Percentiles rank a stretch among this genome's conserved stretches.
These are phyloP conservation scores for Polydrusus tereticollis DNA, from an alignment of 2,888 invertebrate genomes.

Conservation along the genomic window DNA sequence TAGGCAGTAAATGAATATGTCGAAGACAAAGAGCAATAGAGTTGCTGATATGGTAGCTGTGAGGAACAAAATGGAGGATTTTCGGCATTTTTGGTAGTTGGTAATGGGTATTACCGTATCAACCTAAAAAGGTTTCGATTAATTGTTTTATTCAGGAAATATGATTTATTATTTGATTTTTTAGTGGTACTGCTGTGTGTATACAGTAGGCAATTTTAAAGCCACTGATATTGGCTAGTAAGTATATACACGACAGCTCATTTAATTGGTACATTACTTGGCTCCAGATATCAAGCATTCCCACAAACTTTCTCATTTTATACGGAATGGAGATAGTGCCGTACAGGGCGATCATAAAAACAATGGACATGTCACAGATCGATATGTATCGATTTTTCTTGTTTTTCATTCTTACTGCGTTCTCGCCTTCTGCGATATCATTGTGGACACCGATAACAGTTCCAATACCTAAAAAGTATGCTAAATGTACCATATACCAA, in stretches of 20 bases:
- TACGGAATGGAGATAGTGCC: conserved; percentile 52
- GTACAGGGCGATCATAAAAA: conserved; percentile 52
- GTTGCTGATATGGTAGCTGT: conserved; percentile 24
- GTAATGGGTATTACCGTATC: conserved; percentile 51
- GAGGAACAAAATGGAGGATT: conserved; percentile 48
- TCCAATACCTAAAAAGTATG: conserved; percentile 46
- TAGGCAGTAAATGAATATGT: conserved; percentile 49
- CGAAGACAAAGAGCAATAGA: conserved; percentile 44
- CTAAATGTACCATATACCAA: too few species aligned
- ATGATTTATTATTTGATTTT: neutral
- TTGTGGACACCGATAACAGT: conserved; percentile 51
- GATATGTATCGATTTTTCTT: conserved; percentile 53
- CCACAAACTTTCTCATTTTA: conserved; percentile 53
- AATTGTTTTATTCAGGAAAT: neutral
- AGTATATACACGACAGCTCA: too few species aligned
- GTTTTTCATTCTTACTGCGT: conserved; percentile 53
- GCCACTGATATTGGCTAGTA: too few species aligned
- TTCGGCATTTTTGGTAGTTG: conserved; percentile 37
- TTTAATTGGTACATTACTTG: conserved; percentile 47
- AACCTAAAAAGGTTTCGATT: conserved; percentile 49
- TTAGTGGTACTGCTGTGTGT: too few species aligned
- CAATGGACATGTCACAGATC: conserved; percentile 53
- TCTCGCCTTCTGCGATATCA: conserved; percentile 54
- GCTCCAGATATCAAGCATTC: conserved; percentile 48
- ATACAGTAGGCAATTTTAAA: too few species aligned